These are phyloP conservation scores for Tinamus guttatus DNA, from an alignment of 2,113 vertebrate species.

Conservation along the genomic window DNA sequence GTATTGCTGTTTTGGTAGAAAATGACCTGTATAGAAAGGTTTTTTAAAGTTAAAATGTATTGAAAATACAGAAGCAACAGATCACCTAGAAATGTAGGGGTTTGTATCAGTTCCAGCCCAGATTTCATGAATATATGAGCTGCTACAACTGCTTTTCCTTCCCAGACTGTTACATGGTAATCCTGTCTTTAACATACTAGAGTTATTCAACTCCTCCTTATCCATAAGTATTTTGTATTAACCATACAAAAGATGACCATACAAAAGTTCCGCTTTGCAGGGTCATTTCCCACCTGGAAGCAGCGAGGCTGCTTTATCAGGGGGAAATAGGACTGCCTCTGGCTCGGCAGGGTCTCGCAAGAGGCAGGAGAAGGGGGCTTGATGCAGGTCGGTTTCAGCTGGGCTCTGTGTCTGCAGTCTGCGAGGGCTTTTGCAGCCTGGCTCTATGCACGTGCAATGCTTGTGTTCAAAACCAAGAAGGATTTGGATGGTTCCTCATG, in stretches of 20 bases:
- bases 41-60: not conserved
- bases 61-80: not conserved
- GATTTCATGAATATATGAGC: not conserved
- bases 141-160: not conserved
- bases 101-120: not conserved
- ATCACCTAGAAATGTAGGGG: not conserved
- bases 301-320: accelerated
- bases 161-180: not conserved
- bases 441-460: not conserved
- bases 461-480: not conserved
- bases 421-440: not conserved
- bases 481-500: not conserved
- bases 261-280: too few relatives aligned
- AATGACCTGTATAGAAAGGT: not conserved
- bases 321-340: not conserved
- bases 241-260: not conserved
- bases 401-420: not conserved
- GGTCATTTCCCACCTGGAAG: not conserved
- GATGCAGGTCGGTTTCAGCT: not conserved
- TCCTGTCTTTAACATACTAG: not conserved
- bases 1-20: not conserved
- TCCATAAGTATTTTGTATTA: accelerated
- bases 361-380: not conserved
- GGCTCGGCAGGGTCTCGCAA: not conserved
- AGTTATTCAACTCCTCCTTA: not conserved